Evolutionary conservation across 2,797 vertebrate species (phyloP), one percentile per base, ranked within the genome.

Genomic region (Girardinus metallicus): DNA sequence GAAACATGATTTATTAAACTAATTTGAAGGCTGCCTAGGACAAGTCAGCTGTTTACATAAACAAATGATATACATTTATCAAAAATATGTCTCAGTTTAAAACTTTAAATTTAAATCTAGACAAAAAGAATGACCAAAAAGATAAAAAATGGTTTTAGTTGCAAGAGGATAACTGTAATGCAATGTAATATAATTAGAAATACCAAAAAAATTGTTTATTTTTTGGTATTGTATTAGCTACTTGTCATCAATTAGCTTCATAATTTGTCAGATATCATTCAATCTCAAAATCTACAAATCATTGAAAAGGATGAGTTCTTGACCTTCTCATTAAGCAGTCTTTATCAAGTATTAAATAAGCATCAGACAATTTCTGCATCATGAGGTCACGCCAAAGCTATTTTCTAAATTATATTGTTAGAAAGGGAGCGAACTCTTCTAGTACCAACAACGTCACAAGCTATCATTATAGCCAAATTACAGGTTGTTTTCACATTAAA

Each of bases 1-100:
- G 12, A 21, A 78, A 79, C 71, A 68, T 89, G 80, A 94, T 93
- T 94, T 93, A 94, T 82, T 57, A 31, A 91, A 85, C 64, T 74
- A 84, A 82, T 87, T 85, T 94, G 93, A 95, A 87, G 89, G 93
- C 94, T 91, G 90, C 74, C 80, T 79, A 39, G 76, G 74, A 87
- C 18, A 47, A 83, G 78, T 39, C 80, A 75, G 87, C 77, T 86
- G 87, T 92, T 83, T 85, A 88, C 41, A 71, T 85, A 78, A 76
- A 49, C 74, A 85, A 86, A 70, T 81, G 62, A 88, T 87, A 75
- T 39, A 68, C 81, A 68, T 80, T 83, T 79, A 84, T 82, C 81
- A 83, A 80, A 60, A 68, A 6, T 34, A 88, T 71, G 82, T 23
- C 77, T 80, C 75, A 11, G 5, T 46, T 81, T 18, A 2, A 83